A percentile compares a stretch with the other conserved stretches of the same genome.
These are phyloP conservation scores for Melanotaenia pygmaea DNA, from an alignment of 2,797 vertebrate genomes.

Conservation along the genomic window DNA sequence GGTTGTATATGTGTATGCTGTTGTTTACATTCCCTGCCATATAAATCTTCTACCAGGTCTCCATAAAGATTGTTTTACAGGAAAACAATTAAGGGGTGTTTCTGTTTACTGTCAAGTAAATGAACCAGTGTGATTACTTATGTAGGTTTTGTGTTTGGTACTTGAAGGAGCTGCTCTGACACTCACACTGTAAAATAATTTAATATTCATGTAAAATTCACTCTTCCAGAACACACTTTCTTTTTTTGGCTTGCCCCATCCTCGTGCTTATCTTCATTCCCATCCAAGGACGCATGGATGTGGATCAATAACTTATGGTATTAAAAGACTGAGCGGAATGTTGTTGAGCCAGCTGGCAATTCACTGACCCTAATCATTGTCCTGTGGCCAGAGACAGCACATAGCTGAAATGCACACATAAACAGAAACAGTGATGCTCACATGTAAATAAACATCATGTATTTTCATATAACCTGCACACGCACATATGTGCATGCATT, in stretches of 20 bases:
- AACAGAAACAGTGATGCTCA: neutral
- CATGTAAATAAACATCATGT: constrained; percentile 1
- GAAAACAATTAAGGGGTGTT: constrained; percentile 57
- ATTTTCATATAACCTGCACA: neutral
- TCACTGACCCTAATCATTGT: constrained; percentile 55
- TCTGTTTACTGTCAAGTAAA: constrained; percentile 56
- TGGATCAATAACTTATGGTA: constrained; percentile 73
- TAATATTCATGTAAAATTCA: constrained; percentile 69
- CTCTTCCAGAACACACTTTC: constrained; percentile 69
- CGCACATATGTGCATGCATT: neutral
- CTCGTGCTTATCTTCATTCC: constrained; percentile 58
- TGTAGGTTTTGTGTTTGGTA: constrained; percentile 43
- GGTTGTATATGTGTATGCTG: neutral
- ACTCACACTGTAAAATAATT: constrained; percentile 58
- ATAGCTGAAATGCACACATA: constrained; percentile 15
- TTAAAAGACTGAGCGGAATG: constrained; percentile 63
- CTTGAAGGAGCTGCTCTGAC: constrained; percentile 48
- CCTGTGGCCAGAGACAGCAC: constrained; percentile 23
- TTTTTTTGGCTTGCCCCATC: constrained; percentile 55
- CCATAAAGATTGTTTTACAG: constrained; percentile 44
- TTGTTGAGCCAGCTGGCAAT: constrained; percentile 70
- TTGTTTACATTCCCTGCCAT: constrained; percentile 18
- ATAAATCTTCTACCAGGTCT: constrained; percentile 22
- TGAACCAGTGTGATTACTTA: constrained; percentile 45
- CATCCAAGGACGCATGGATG: constrained; percentile 39